Conservation (phyloP, 2,113 vertebrate species). For the Silurus glanis region DNA sequence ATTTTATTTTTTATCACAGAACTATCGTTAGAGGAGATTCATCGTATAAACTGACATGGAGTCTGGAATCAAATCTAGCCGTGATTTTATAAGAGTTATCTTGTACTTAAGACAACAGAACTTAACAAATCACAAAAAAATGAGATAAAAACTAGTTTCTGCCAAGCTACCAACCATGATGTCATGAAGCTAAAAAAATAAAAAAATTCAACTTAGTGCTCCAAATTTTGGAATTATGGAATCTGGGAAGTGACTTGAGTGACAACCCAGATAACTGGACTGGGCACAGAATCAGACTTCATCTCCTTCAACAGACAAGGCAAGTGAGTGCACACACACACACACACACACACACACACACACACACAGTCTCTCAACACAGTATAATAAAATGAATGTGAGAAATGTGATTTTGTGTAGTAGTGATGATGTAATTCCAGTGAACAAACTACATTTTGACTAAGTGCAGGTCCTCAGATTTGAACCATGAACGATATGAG, state of each 20-base stretch:
- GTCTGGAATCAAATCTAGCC: no score
- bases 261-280: slow-evolving; percentile 64
- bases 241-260: slow-evolving; percentile 53
- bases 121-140: not conserved
- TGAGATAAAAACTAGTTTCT: not conserved
- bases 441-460: not conserved
- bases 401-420: not conserved
- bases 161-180: not conserved
- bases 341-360: not conserved
- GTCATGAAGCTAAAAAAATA: not conserved
- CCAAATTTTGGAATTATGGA: slow-evolving; percentile 48
- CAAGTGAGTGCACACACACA: not conserved
- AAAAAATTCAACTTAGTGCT: slow-evolving; percentile 54
- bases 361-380: not conserved
- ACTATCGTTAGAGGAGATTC: no score
- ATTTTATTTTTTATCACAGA: not conserved
- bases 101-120: not conserved
- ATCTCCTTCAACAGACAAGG: slow-evolving; percentile 60
- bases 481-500: slow-evolving; percentile 27
- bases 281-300: slow-evolving; percentile 62
- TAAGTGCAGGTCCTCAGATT: slow-evolving; percentile 16
- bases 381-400: slow-evolving; percentile 7
- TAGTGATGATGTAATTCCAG: not conserved
- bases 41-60: not conserved
- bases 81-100: no score